Evolutionary conservation across 1,140 invertebrate species (phyloP).

Genomic region (Drosophila persimilis): DNA sequence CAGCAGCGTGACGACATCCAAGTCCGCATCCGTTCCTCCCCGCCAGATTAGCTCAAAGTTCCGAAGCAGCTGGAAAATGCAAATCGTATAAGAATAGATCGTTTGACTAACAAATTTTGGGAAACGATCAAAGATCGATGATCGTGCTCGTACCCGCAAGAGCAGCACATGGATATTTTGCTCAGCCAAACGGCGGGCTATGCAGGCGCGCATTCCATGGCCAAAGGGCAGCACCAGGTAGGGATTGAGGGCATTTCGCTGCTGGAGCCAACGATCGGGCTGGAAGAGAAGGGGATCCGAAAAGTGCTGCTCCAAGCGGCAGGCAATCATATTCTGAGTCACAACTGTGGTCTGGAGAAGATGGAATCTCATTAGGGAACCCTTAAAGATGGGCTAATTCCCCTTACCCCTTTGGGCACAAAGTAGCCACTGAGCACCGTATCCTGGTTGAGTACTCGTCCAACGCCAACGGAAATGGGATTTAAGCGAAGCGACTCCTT

Average conservation of each 20-base stretch:
- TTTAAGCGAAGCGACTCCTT: slow-evolving; percentile 94
- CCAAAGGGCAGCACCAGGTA: slow-evolving; percentile 94
- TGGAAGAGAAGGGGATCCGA: slow-evolving; percentile 87
- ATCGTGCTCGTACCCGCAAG: slow-evolving; percentile 86
- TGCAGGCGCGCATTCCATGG: slow-evolving; percentile 93
- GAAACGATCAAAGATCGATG: slow-evolving; percentile 3
- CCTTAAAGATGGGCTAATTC: not conserved
- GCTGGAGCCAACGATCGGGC: slow-evolving; percentile 90
- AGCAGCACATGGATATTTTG: slow-evolving; percentile 93
- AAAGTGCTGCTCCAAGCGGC: slow-evolving; percentile 89
- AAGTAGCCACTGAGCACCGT: slow-evolving; percentile 91
- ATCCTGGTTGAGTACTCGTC: slow-evolving; percentile 90
- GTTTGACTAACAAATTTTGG: slow-evolving; percentile 6
- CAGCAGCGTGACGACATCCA: slow-evolving; percentile 87
- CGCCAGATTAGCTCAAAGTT: slow-evolving; percentile 88
- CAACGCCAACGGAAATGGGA: slow-evolving; percentile 92
- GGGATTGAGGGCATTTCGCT: slow-evolving; percentile 86
- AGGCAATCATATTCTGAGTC: slow-evolving; percentile 93
- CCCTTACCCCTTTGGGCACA: slow-evolving; percentile 92
- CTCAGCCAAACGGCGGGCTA: slow-evolving; percentile 93
- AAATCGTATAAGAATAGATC: slow-evolving; percentile 30
- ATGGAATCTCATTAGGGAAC: too few species aligned
- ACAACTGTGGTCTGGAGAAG: slow-evolving; percentile 91
- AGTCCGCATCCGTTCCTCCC: slow-evolving; percentile 81
- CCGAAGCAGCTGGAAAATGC: slow-evolving; percentile 86